Conservation (phyloP, 2,113 vertebrate genomes). For the Sylvilagus bachmani region DNA sequence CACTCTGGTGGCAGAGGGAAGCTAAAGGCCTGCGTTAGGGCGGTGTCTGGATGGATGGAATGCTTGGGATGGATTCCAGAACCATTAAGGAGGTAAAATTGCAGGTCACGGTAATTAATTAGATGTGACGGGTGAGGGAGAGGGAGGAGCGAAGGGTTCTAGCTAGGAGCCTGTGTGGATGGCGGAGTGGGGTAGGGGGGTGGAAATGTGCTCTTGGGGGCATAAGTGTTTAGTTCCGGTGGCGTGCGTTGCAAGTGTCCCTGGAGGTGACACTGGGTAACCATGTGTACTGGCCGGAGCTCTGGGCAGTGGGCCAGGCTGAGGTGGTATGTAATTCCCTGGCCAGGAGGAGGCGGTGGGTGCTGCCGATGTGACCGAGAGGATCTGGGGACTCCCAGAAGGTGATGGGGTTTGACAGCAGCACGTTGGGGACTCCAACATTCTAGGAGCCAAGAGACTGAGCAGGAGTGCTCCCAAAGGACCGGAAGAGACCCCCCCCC, state of each 20-base stretch:
- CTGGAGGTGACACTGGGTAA: background rate
- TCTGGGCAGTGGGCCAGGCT: background rate
- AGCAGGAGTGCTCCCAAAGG: background rate
- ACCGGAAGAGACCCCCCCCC: background rate
- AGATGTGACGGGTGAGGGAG: slow-evolving; percentile 62
- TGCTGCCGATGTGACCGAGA: background rate
- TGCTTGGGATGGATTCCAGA: slow-evolving; percentile 76
- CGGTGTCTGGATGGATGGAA: slow-evolving; percentile 62
- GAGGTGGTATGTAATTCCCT: background rate
- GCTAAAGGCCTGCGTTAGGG: slow-evolving; percentile 65
- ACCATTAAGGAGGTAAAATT: slow-evolving; percentile 76
- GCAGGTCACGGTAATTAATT: slow-evolving; percentile 76
- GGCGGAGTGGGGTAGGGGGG: background rate
- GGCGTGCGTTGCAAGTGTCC: background rate
- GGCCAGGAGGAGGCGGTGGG: background rate
- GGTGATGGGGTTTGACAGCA: background rate
- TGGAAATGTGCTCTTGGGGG: background rate
- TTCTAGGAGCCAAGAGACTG: background rate
- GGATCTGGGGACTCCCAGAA: background rate
- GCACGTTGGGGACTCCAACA: background rate
- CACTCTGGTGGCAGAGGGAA: slow-evolving; percentile 66
- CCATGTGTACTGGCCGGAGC: background rate
- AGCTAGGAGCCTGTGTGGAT: slow-evolving; percentile 39
- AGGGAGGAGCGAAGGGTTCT: slow-evolving; percentile 52
- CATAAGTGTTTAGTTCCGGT: background rate